Evolutionary conservation across 2,888 invertebrate genomes (phyloP).

Genomic region (Terebella lapidaria): DNA sequence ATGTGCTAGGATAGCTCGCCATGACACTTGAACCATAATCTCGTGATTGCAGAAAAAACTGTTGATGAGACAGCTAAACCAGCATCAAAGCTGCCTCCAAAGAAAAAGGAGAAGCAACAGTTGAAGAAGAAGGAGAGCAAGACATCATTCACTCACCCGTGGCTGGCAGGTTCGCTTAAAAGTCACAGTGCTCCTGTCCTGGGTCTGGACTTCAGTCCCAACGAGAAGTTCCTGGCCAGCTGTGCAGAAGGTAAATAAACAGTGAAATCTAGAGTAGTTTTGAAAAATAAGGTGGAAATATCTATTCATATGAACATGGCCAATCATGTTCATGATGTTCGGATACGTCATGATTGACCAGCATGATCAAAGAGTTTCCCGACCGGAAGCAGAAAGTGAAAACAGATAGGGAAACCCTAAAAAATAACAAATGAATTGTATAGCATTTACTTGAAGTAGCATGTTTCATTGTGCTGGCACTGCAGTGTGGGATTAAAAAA

Average conservation of each 20-base stretch:
- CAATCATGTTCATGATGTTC: conserved; percentile 11
- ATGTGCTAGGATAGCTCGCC: no score
- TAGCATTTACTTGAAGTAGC: no score
- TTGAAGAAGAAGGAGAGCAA: neutral
- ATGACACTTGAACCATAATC: no score
- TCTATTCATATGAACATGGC: neutral
- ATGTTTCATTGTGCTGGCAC: no score
- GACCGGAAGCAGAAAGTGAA: no score
- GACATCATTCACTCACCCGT: conserved; percentile 64
- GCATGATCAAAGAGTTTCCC: no score
- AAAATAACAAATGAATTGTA: no score
- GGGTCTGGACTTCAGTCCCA: conserved; percentile 75
- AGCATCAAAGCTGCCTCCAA: neutral
- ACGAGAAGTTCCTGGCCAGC: conserved; percentile 79
- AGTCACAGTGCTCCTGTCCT: conserved; percentile 71
- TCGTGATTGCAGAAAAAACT: no score
- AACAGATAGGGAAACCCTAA: no score
- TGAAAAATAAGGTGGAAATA: neutral
- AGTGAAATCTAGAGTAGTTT: neutral
- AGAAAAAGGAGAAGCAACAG: neutral
- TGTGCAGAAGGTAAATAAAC: conserved; percentile 73
- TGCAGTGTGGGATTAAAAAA: no score
- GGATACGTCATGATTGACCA: no score
- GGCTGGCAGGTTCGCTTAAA: conserved; percentile 75
- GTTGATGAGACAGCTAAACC: no score